Conservation (phyloP, 2,888 invertebrate species). For the Lithophane leautieri region DNA sequence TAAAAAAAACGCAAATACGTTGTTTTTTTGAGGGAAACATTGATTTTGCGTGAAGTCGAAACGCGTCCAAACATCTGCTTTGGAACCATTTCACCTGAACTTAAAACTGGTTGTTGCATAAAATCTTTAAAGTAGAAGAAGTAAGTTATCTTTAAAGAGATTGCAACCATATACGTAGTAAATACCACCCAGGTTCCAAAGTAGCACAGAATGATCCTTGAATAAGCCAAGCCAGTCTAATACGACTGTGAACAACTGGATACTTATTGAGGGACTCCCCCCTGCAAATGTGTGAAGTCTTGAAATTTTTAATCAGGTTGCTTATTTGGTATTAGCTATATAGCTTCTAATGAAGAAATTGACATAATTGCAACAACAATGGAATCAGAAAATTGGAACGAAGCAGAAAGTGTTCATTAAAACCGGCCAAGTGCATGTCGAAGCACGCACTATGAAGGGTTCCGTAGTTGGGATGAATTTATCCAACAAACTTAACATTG, state of each 20-base stretch:
- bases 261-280: neutral
- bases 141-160: neutral
- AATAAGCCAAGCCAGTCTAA: neutral
- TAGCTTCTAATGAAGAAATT: neutral
- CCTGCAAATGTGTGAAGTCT: neutral
- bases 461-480: too few species aligned
- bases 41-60: too few species aligned
- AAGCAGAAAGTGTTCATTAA: too few species aligned
- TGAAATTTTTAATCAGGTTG: neutral
- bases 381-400: neutral
- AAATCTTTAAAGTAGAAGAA: neutral
- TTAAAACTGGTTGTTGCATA: neutral
- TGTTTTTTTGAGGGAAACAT: too few species aligned
- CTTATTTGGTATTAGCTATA: too few species aligned
- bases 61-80: too few species aligned
- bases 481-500: too few species aligned
- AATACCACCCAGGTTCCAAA: neutral
- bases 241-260: neutral
- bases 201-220: neutral
- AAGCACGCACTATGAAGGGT: too few species aligned
- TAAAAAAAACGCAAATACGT: too few species aligned
- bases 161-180: neutral
- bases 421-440: too few species aligned
- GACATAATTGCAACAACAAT: neutral
- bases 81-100: too few species aligned